Conservation (phyloP, 2,888 invertebrate genomes). For the Meganola albula region DNA sequence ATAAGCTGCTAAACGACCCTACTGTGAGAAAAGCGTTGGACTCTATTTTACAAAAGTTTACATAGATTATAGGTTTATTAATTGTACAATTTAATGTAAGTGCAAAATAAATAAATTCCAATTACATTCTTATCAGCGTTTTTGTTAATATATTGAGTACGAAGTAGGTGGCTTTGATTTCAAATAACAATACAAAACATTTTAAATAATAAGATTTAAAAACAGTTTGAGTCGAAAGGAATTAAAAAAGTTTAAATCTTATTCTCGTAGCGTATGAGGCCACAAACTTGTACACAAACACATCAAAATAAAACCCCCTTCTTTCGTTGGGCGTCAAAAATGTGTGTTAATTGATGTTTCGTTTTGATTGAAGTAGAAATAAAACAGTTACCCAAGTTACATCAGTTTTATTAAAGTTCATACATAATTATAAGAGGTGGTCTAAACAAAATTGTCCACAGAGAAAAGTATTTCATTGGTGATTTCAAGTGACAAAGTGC, state of each 20-base stretch:
- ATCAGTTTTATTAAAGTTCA: constrained; percentile 69
- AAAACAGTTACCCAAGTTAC: constrained; percentile 39
- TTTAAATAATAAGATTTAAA: too few species aligned
- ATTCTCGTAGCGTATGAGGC: too few species aligned
- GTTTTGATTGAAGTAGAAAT: constrained; percentile 26
- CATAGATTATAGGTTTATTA: constrained; percentile 20
- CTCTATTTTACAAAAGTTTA: constrained; percentile 75
- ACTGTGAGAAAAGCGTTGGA: constrained; percentile 89
- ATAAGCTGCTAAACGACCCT: constrained; percentile 84
- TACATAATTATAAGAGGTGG: constrained; percentile 58
- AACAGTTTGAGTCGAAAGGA: too few species aligned
- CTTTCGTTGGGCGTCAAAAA: too few species aligned
- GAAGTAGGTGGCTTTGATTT: too few species aligned
- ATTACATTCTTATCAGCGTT: too few species aligned
- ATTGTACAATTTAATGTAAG: constrained; percentile 7
- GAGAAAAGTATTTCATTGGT: constrained; percentile 57
- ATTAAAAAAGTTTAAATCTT: too few species aligned
- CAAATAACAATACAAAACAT: too few species aligned
- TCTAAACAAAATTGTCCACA: constrained; percentile 55
- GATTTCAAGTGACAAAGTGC: constrained; percentile 60
- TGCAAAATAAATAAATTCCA: too few species aligned
- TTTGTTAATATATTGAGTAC: too few species aligned
- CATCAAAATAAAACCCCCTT: too few species aligned
- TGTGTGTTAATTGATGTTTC: constrained; percentile 4
- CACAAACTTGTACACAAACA: too few species aligned